These are phyloP conservation scores for Dasysyrphus tricinctus DNA, from an alignment of 2,888 invertebrate species.

Conservation along the genomic window DNA sequence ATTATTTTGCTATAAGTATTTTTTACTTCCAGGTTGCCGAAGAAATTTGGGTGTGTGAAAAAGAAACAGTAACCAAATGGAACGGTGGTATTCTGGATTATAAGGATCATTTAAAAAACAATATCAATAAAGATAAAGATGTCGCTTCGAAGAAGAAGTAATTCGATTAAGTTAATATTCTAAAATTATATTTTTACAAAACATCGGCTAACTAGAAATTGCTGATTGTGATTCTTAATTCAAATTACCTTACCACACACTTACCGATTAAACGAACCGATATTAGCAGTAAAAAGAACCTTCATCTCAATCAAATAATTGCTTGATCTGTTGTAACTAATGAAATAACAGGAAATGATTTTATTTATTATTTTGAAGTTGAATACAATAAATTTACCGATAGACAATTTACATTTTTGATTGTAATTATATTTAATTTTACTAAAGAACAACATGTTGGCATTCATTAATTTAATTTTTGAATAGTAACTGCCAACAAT, in stretches of 20 bases:
- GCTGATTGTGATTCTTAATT: constrained; percentile 73
- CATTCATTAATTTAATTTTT: no score
- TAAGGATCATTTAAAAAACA: constrained; percentile 96
- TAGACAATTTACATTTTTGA: constrained; percentile 57
- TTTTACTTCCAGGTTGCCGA: constrained; percentile 91
- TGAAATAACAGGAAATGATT: constrained; percentile 61
- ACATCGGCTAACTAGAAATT: constrained; percentile 50
- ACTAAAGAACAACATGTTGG: no score
- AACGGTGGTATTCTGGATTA: constrained; percentile 97
- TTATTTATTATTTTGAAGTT: constrained; percentile 75
- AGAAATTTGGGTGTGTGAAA: constrained; percentile 99
- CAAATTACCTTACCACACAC: constrained; percentile 59
- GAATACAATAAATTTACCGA: constrained; percentile 73
- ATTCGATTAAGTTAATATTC: constrained; percentile 44
- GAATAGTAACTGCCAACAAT: no score
- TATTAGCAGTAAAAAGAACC: constrained; percentile 44
- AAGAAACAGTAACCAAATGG: constrained; percentile 98
- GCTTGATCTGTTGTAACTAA: constrained; percentile 64
- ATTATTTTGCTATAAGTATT: background rate
- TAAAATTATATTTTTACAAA: constrained; percentile 70
- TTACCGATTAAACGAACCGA: constrained; percentile 52
- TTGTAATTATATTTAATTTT: background rate
- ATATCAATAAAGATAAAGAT: constrained; percentile 87
- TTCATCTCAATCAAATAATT: constrained; percentile 51
- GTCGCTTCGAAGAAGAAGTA: constrained; percentile 78